Evolutionary conservation across 1,140 invertebrate genomes (phyloP), one percentile per base, ranked within the genome.

Genomic region (Pseudomyrmex dendroicus): DNA sequence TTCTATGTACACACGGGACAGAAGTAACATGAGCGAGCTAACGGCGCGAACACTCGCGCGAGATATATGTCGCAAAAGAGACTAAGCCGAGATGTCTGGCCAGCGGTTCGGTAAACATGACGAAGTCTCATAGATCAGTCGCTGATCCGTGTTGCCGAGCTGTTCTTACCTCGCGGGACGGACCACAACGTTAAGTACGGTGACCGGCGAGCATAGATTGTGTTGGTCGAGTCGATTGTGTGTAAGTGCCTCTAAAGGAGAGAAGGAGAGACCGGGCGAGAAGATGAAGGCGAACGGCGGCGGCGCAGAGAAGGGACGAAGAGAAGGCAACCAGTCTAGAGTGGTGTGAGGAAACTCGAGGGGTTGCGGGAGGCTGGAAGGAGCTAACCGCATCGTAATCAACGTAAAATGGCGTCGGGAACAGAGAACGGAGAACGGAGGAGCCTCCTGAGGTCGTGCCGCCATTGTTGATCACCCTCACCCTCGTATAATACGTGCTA

Each of bases 311-410:
- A 59, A 57, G 61, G 46, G 66, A 56, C 67, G 63, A 67, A 82
- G 56, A 62, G 63, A 25, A 20, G 61, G 59, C 56, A 85, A 77
- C 59, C 59, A 73, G 73, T 62, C 77, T 44, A 35, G 78, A 86
- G 80, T 70, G 61, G 76, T 72, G 73, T 61, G 70, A 68, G 70
- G 56, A 15, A 35, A 70, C 52, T 82, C 76, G 72, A 70, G 82
- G 84, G 72, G 67, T 57, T 64, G 83, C 82, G 73, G 83, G 82
- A 89, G 89, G 86, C 72, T 91, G 88, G 90, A 92, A 93, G 90
- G 89, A 93, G 91, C 90, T 92, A 93, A 93, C 92, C 93, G 88
- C 92, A 93, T 91, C 88, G 90, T 93, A 94, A 93, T 94, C 92
- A 93, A 94, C 90, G 90, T 92, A 92, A 94, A 94, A 93, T 93